Conservation (phyloP, 2,888 invertebrate genomes). For the Lasioglossum leucozonium region DNA sequence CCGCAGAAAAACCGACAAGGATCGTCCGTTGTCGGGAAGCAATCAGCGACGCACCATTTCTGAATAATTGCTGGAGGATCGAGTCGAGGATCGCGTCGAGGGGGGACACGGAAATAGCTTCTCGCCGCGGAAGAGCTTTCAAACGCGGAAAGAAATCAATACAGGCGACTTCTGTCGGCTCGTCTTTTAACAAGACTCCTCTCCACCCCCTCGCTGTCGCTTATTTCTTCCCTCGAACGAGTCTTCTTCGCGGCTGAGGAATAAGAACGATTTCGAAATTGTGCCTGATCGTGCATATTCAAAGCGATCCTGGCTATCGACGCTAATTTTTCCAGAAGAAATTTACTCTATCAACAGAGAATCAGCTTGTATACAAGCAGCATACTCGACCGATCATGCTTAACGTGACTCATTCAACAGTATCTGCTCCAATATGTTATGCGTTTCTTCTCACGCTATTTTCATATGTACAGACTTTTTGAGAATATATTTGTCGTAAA, state of each 20-base stretch:
- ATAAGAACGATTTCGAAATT: background rate
- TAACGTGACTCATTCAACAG: no score
- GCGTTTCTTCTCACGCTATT: no score
- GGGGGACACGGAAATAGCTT: slow-evolving; percentile 48
- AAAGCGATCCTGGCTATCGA: background rate
- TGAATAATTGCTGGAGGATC: background rate
- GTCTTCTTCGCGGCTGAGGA: background rate
- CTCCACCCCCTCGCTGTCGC: background rate
- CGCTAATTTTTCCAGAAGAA: background rate
- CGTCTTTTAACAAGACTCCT: slow-evolving; percentile 59
- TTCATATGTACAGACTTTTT: no score
- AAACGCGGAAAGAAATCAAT: slow-evolving; percentile 63
- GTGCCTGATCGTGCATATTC: background rate
- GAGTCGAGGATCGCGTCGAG: slow-evolving; percentile 11
- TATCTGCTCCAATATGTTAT: no score
- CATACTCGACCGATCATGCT: no score
- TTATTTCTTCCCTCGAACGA: background rate
- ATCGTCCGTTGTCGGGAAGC: background rate
- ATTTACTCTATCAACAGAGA: background rate
- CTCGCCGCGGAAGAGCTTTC: slow-evolving; percentile 14
- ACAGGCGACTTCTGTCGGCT: slow-evolving; percentile 44
- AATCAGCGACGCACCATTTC: background rate
- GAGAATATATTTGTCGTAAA: no score
- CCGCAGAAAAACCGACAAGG: background rate
- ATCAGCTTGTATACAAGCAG: background rate